phyloP scores from a whole-genome alignment of 2,113 vertebrate species.

The Stomatorhinus ivindoensis region DNA sequence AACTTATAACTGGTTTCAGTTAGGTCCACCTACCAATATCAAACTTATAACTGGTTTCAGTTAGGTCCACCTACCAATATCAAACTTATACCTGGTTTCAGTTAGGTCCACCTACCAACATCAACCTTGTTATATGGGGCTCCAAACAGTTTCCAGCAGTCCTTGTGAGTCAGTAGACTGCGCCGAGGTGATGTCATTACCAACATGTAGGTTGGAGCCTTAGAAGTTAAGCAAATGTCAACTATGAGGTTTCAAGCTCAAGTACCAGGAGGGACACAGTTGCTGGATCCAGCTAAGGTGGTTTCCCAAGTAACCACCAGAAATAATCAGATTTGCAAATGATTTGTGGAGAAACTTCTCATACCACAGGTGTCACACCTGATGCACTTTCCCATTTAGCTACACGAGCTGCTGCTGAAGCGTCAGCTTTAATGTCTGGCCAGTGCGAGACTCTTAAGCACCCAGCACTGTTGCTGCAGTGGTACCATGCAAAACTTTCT shows the following conservation, averaged over 20 bases:
- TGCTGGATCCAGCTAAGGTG: background rate
- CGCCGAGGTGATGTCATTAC: background rate
- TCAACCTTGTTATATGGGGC: background rate
- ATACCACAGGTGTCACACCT: background rate
- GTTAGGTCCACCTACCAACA: background rate
- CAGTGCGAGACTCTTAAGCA: background rate
- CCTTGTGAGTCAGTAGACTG: background rate
- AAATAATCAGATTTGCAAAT: background rate
- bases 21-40: background rate
- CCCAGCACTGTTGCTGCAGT: background rate
- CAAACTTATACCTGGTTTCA: background rate
- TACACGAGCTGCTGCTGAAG: background rate
- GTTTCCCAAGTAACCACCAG: background rate
- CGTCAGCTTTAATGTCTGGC: background rate
- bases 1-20: background rate
- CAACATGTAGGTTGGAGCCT: background rate
- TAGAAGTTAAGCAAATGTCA: background rate
- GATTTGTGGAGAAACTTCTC: background rate
- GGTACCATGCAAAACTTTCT: background rate
- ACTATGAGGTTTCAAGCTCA: background rate
- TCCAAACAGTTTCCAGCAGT: background rate
- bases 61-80: background rate
- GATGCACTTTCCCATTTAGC: background rate
- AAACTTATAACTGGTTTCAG: background rate
- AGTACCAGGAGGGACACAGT: background rate